Percentiles rank a stretch among this genome's conserved stretches.
Evolutionary conservation across 2,113 vertebrate species (phyloP).

Genomic region (Sus scrofa): DNA sequence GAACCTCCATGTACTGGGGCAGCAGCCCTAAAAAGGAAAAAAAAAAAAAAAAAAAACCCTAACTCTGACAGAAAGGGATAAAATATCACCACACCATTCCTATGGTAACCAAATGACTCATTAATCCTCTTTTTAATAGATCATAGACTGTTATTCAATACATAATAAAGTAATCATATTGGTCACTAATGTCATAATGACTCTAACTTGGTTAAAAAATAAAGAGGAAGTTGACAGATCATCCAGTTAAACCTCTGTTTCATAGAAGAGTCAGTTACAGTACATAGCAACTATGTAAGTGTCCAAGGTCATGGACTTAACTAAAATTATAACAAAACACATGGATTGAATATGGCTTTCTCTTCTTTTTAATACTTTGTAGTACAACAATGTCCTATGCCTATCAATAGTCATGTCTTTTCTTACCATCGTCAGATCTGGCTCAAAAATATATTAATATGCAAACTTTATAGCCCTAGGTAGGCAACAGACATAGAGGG

Average conservation of each 20-base stretch:
- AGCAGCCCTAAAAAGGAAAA: too few relatives aligned
- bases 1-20: too few relatives aligned
- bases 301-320: not conserved
- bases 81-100: not conserved
- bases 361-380: not conserved
- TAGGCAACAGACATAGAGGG: conserved; percentile 41
- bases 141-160: not conserved
- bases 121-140: not conserved
- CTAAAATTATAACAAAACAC: not conserved
- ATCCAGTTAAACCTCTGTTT: not conserved
- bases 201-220: not conserved
- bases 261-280: not conserved
- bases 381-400: not conserved
- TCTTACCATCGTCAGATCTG: not conserved
- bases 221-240: not conserved
- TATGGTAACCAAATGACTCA: not conserved
- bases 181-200: not conserved
- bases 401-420: not conserved
- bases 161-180: conserved; percentile 11
- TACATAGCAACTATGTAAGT: not conserved
- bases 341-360: not conserved
- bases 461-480: not conserved
- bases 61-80: too few relatives aligned
- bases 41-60: too few relatives aligned
- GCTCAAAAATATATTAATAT: not conserved